Evolutionary conservation across 2,888 invertebrate species (phyloP), one percentile per base, ranked within the genome.

Genomic region (Rambutsinella grinnellia): DNA sequence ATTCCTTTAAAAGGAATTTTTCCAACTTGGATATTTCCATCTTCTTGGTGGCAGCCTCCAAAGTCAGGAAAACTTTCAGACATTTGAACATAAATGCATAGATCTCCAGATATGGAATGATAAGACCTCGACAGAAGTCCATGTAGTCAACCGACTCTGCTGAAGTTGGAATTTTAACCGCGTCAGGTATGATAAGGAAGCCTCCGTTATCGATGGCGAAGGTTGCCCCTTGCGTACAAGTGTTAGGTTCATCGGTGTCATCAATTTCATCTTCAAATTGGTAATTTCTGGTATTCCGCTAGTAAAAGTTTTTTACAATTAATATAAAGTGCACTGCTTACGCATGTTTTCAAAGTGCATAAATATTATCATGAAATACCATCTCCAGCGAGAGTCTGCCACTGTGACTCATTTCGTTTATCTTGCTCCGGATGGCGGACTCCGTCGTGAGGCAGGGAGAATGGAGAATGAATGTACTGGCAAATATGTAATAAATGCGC

Each of bases 401-500:
- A 8, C 1, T 15, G 13, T 72, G 67, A 36, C 44, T 27, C 67
- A 78, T 44, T 49, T 58, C 27, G 0, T 53, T 46, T 10, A 78
- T 15, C 21, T 65, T 26, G 6, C 65, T 58, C 44, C 65, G 21
- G n/a, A 76, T 69, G 0, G 69, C 76, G 23, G 54, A 28, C 19
- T 58, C 63, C 0, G 53, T 23, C n/a, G 62, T 61, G 10, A 63
- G 23, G 24, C 81, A 81, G 0, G 81, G 79, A 2, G 76, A 19
- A 62, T 81, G 75, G 1, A 79, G 68, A 13, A 77, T 60, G 10
- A 79, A 77, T 46, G 60, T 65, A 0, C 61, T 46, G 23, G 47
- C 44, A 5, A 81, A 46, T 0, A 61, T 19, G 6, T 62, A 66
- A 58, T 72, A 72, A 2, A 79, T 49, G 44, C 56, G 13, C 17